Evolutionary conservation across 2,888 invertebrate genomes (phyloP), one percentile per base, ranked within the genome.

Genomic region (Rhagonycha fulva): DNA sequence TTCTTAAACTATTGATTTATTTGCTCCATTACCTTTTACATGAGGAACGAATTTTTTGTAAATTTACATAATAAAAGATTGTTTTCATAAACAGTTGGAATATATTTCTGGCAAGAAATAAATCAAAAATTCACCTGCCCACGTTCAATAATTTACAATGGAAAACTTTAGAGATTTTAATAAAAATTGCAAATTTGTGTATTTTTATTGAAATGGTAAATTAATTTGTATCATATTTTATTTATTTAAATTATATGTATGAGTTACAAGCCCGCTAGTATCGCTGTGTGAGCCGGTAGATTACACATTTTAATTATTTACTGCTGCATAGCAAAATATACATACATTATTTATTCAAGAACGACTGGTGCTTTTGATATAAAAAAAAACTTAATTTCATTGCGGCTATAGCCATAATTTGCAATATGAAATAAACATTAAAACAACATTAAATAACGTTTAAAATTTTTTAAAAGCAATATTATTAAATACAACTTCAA

Each of bases 401-500:
- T 11, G 28, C 68, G 63, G 63, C 26, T 26, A 66, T 26, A 4
- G 11, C 63, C 63, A 66, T 24, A 28, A 70, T 24, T 61, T 47
- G n/a, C 70, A 66, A 24, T 66, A 66, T 24, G 26, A 66, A 66
- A 73, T 77, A 72, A 78, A 62, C 72, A 75, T 78, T 78, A 75
- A 73, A 72, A 69, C 60, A 68, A 75, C 74, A 71, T 77, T 76
- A 76, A 63, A 71, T 66, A 68, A 63, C 72, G 73, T 78, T 77
- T 75, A 72, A 32, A 74, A 70, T 68, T 72, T 75, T 78, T 75
- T 78, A 78, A 78, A 78, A 78, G 77, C 77, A 72, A 72, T 75
- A 78, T 79, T 79, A 78, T 76, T 77, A 80, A 80, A 76, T 78
- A 78, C 74, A 68, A 68, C 62, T 62, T 14, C 62, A 75, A 62